These are phyloP conservation scores for Micoletzkya japonica DNA, from an alignment of 2,888 invertebrate genomes.

Conservation along the genomic window DNA sequence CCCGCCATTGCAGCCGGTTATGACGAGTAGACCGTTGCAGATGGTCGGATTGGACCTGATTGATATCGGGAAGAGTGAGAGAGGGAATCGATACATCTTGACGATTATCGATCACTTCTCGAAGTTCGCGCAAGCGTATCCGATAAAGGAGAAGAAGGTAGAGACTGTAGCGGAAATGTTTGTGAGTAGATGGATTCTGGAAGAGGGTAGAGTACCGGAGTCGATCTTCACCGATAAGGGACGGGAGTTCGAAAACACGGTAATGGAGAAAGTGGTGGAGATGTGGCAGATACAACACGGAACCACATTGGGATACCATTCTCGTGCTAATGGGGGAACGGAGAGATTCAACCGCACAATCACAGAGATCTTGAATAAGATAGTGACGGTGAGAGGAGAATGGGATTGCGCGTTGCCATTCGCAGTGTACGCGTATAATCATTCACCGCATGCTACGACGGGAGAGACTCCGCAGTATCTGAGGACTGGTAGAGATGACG, in stretches of 20 bases:
- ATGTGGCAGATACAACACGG: constrained; percentile 1
- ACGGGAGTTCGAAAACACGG: constrained; percentile 8
- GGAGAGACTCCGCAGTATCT: constrained; percentile 33
- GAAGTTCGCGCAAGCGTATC: constrained; percentile 3
- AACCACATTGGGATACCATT: constrained; percentile 28
- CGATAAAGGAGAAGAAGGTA: constrained; percentile 6
- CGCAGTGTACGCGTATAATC: constrained; percentile 38
- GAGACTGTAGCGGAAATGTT: constrained; percentile 1
- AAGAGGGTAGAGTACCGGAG: constrained; percentile 12
- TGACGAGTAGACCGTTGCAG: neutral
- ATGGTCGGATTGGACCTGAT: constrained; percentile 19
- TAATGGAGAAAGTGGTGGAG: neutral
- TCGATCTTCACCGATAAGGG: constrained; percentile 7
- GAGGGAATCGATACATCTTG: constrained; percentile 13
- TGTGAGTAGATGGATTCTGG: constrained; percentile 1
- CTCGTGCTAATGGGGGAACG: constrained; percentile 30
- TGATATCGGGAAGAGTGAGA: neutral
- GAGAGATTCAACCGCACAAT: constrained; percentile 29
- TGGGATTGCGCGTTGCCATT: constrained; percentile 38
- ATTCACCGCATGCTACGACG: constrained; percentile 29
- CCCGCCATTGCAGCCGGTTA: constrained; percentile 15
- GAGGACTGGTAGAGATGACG: constrained; percentile 31
- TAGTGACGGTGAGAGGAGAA: neutral
- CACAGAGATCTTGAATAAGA: constrained; percentile 17
- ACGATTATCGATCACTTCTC: constrained; percentile 21